Conservation (phyloP, 2,797 vertebrate species). For the Danio albolineatus region DNA sequence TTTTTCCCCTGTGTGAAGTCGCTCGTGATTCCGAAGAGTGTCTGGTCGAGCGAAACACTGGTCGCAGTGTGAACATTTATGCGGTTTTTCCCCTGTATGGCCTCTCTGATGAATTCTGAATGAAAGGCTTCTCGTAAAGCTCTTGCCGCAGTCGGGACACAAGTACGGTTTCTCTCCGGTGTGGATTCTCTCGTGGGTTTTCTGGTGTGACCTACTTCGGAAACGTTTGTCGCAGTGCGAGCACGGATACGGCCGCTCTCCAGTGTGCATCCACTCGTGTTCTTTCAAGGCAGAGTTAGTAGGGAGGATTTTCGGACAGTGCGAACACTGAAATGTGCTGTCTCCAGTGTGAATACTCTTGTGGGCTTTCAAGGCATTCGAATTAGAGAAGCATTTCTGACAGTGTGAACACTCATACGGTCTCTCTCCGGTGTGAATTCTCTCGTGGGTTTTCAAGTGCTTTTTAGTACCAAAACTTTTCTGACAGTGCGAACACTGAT, state of each 20-base stretch:
- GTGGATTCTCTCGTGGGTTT: constrained; percentile 13
- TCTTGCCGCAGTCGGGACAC: constrained; percentile 48
- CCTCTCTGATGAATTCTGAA: constrained; percentile 43
- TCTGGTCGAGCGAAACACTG: constrained; percentile 12
- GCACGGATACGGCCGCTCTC: too few species aligned
- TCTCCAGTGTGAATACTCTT: background rate
- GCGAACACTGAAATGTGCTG: constrained; percentile 36
- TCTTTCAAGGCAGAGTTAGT: constrained; percentile 20
- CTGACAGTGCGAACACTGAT: constrained; percentile 23
- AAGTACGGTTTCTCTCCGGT: constrained; percentile 51
- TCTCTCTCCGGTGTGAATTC: constrained; percentile 28
- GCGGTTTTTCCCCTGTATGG: constrained; percentile 29
- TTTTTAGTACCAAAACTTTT: constrained; percentile 30
- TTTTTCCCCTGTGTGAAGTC: constrained; percentile 35
- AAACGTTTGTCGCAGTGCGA: too few species aligned
- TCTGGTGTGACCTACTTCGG: too few species aligned
- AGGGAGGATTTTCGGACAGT: constrained; percentile 48
- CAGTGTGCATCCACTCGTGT: constrained; percentile 1
- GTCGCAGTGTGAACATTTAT: constrained; percentile 35
- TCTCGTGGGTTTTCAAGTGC: constrained; percentile 17
- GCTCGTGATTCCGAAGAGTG: constrained; percentile 13
- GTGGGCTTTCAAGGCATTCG: background rate
- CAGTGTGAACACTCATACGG: constrained; percentile 36
- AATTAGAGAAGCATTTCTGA: constrained; percentile 29
- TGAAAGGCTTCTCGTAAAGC: constrained; percentile 13